Conservation (phyloP, 1,140 invertebrate species). For the Druon quercuslanigerum region DNA sequence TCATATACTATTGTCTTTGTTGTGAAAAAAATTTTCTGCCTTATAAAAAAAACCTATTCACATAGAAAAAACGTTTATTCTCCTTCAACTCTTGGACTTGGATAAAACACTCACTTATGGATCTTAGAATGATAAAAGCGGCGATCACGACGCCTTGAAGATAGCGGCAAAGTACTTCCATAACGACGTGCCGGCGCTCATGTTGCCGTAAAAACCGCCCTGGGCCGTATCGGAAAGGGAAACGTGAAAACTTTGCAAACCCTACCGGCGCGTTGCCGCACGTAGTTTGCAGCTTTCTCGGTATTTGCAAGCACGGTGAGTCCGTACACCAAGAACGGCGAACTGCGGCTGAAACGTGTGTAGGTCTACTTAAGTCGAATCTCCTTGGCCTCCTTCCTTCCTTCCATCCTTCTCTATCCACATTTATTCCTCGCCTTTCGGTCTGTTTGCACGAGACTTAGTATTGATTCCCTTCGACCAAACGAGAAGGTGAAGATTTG, state of each 20-base stretch:
- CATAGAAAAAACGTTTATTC: background rate
- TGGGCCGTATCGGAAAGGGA: conserved; percentile 39
- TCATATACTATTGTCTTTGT: background rate
- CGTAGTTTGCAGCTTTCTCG: background rate
- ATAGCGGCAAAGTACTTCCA: conserved; percentile 60
- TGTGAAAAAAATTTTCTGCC: background rate
- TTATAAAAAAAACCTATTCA: background rate
- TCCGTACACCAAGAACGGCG: conserved; percentile 13
- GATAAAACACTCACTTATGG: conserved; percentile 62
- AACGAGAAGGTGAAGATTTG: conserved; percentile 36
- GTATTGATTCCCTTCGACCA: conserved; percentile 50
- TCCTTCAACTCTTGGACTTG: background rate
- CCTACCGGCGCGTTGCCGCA: conserved; percentile 41
- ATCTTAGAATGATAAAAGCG: conserved; percentile 57
- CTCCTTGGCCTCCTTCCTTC: conserved; percentile 66
- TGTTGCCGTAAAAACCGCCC: conserved; percentile 51
- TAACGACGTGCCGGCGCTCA: conserved; percentile 54
- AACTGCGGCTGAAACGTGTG: conserved; percentile 40
- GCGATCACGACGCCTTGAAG: conserved; percentile 59
- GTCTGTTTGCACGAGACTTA: conserved; percentile 40
- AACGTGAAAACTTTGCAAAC: conserved; percentile 26
- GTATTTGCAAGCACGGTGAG: conserved; percentile 23
- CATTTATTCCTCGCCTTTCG: conserved; percentile 29
- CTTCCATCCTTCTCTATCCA: conserved; percentile 41
- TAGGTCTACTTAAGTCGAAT: conserved; percentile 53